Conservation (phyloP, 2,888 invertebrate genomes). For the Eilema depressum region DNA sequence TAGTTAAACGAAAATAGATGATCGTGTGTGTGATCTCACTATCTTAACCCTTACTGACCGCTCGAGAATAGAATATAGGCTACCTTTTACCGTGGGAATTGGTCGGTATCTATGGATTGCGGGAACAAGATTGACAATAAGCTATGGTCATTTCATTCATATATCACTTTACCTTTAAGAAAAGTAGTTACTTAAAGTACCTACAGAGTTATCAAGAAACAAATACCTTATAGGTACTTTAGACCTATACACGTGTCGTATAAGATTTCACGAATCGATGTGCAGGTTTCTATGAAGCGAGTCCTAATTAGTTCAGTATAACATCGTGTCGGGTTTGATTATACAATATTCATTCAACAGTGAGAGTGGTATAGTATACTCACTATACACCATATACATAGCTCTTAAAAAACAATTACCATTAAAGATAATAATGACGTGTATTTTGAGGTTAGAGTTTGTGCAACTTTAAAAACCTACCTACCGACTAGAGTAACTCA, state of each 20-base stretch:
- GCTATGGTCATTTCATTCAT: no score
- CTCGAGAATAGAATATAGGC: no score
- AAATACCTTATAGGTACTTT: no score
- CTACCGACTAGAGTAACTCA: neutral
- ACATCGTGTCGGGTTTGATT: slow-evolving; percentile 10
- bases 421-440: neutral
- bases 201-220: no score
- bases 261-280: neutral
- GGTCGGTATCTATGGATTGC: no score
- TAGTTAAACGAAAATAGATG: no score
- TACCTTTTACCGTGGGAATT: no score
- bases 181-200: no score
- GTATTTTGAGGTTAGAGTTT: neutral
- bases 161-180: no score
- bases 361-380: neutral
- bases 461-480: neutral
- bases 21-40: no score
- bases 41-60: no score
- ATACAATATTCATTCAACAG: slow-evolving; percentile 4
- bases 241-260: neutral
- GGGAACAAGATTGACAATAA: no score
- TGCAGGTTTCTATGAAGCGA: neutral
- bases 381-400: neutral
- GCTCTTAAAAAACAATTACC: neutral
- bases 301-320: neutral